phyloP scores from a whole-genome alignment of 2,797 vertebrate genomes.

The Bradypodion ventrale region DNA sequence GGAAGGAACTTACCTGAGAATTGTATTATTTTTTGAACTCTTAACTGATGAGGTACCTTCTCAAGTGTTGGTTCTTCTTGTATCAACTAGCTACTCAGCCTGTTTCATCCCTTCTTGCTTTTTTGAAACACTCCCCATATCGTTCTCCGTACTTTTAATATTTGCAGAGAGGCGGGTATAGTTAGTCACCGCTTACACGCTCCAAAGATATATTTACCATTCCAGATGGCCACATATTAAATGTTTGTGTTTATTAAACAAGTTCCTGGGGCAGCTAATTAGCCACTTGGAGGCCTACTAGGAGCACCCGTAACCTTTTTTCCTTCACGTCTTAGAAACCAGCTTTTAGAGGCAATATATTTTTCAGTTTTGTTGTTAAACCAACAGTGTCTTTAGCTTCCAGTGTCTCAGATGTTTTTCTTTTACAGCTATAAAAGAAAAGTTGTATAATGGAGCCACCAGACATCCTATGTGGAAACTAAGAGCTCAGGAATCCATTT shows the following conservation, averaged over 20 bases:
- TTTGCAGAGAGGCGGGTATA: not conserved
- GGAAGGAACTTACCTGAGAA: too few relatives aligned
- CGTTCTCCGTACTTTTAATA: not conserved
- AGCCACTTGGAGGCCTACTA: not conserved
- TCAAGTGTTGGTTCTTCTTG: too few relatives aligned
- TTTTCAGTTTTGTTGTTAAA: not conserved
- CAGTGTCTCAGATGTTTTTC: not conserved
- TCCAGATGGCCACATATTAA: not conserved
- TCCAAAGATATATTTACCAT: not conserved
- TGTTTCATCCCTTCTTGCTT: not conserved
- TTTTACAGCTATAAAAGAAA: not conserved
- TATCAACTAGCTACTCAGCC: too few relatives aligned
- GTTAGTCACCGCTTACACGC: not conserved
- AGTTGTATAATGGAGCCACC: not conserved
- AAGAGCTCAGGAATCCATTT: not conserved
- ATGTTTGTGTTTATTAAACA: too few relatives aligned
- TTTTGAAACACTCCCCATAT: not conserved
- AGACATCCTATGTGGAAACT: not conserved
- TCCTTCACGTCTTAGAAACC: not conserved
- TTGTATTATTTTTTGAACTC: too few relatives aligned
- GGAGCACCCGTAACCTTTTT: not conserved
- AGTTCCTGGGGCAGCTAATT: not conserved
- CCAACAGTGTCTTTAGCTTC: not conserved
- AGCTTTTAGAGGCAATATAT: not conserved
- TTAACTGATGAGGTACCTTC: too few relatives aligned